These are phyloP conservation scores for Bradypodion pumilum DNA, from an alignment of 2,797 vertebrate species.

Conservation along the genomic window DNA sequence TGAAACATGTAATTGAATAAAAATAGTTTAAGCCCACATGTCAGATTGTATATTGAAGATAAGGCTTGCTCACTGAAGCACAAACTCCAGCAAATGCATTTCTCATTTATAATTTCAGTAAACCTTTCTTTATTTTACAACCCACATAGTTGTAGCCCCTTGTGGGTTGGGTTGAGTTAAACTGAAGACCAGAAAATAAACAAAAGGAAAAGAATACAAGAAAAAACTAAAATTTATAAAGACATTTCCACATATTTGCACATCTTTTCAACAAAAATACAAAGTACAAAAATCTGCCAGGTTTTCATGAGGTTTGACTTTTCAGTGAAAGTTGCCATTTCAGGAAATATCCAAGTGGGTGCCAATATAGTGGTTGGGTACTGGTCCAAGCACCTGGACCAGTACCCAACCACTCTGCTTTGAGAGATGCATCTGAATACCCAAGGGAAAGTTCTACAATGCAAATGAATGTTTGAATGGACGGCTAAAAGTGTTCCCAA, in stretches of 20 bases:
- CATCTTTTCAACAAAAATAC: conserved; percentile 8
- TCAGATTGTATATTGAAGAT: conserved; percentile 22
- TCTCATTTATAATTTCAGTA: conserved; percentile 48
- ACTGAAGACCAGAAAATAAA: conserved; percentile 46
- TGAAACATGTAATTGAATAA: conserved; percentile 54
- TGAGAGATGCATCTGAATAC: background rate
- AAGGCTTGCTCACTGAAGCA: conserved; percentile 41
- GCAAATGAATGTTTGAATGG: background rate
- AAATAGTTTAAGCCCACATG: conserved; percentile 53
- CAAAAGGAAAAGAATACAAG: conserved; percentile 48
- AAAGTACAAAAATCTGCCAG: background rate
- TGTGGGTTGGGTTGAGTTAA: conserved; percentile 28
- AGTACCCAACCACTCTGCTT: background rate
- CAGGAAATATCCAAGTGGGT: background rate
- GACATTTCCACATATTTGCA: conserved; percentile 28
- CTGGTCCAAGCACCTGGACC: no score
- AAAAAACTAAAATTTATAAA: conserved; percentile 33
- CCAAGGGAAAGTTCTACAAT: background rate
- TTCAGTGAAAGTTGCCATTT: background rate
- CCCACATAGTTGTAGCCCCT: conserved; percentile 46
- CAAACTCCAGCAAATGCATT: conserved; percentile 30
- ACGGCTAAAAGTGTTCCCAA: background rate
- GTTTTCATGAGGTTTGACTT: background rate
- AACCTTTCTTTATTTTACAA: conserved; percentile 34
- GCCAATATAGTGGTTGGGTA: no score